A percentile compares a stretch with the other conserved stretches of the same genome.
phyloP scores from a whole-genome alignment of 2,797 vertebrate genomes.

The Sciurus vulgaris region DNA sequence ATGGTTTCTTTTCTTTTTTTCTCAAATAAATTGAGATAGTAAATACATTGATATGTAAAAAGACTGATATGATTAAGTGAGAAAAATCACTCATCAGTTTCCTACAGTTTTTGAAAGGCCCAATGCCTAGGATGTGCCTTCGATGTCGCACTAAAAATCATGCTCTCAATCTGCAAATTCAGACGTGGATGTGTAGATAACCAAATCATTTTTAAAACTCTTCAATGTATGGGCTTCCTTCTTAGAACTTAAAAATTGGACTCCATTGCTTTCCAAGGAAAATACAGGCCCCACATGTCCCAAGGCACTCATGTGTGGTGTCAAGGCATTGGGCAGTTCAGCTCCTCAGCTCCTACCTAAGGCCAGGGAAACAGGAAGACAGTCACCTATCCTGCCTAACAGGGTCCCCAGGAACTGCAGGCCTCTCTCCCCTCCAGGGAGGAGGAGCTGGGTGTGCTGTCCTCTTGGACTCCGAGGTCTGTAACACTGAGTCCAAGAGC shows the following conservation, averaged over 20 bases:
- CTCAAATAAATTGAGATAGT: neutral
- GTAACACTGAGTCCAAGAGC: neutral
- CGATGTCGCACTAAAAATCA: neutral
- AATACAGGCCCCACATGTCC: neutral
- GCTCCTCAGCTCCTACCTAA: neutral
- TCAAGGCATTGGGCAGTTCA: neutral
- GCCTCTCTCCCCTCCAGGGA: neutral
- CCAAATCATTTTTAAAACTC: neutral
- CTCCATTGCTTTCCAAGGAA: neutral
- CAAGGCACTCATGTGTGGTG: fast-evolving
- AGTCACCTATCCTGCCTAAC: neutral
- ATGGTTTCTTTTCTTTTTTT: neutral
- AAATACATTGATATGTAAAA: neutral
- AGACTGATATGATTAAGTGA: neutral
- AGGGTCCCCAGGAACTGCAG: neutral
- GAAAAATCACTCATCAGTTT: neutral
- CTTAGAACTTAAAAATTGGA: neutral
- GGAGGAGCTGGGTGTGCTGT: neutral
- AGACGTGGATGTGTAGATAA: neutral
- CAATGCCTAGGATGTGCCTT: neutral
- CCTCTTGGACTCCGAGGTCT: constrained; percentile 66
- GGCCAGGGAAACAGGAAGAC: no score
- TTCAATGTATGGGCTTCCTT: neutral
- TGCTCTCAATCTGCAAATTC: neutral
- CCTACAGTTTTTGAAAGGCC: neutral